A percentile compares a stretch with the other conserved stretches of the same genome.
Conservation (phyloP, 1,140 invertebrate genomes). For the Sycophaga agraensis region DNA sequence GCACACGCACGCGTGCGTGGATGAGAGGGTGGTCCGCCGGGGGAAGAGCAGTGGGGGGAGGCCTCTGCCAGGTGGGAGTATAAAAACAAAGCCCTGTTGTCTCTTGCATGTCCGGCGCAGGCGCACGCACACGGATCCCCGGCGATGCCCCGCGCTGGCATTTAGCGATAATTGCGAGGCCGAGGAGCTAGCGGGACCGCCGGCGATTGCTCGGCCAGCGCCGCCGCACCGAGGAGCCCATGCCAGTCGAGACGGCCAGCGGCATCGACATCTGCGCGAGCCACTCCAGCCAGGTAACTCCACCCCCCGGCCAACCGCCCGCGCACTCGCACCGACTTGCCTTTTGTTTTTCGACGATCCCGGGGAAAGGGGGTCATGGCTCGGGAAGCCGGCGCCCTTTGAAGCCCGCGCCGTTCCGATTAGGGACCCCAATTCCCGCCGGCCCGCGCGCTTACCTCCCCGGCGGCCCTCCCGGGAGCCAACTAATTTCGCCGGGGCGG, state of each 20-base stretch:
- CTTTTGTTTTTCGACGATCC: background rate
- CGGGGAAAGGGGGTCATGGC: background rate
- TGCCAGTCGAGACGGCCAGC: conserved; percentile 5
- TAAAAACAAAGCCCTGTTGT: too few relatives aligned
- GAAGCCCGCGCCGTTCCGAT: background rate
- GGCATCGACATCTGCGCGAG: conserved; percentile 6
- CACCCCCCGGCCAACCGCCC: background rate
- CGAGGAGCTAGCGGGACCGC: background rate
- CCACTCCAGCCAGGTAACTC: conserved; percentile 4
- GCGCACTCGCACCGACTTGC: background rate
- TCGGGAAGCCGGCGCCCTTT: background rate
- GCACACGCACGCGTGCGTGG: too few relatives aligned
- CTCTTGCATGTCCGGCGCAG: too few relatives aligned
- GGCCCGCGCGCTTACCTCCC: background rate
- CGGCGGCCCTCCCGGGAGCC: background rate
- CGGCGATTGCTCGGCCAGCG: too few relatives aligned
- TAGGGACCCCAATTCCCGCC: background rate
- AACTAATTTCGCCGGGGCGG: background rate
- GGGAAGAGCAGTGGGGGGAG: too few relatives aligned
- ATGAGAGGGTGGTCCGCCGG: too few relatives aligned
- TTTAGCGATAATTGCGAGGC: conserved; percentile 1
- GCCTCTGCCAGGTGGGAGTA: too few relatives aligned
- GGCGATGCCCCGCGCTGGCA: background rate
- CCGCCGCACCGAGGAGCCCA: too few relatives aligned
- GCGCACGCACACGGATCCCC: too few relatives aligned